A percentile compares a stretch with the other conserved stretches of the same genome.
Conservation (phyloP, 2,888 invertebrate genomes). For the Clanis bilineata region DNA sequence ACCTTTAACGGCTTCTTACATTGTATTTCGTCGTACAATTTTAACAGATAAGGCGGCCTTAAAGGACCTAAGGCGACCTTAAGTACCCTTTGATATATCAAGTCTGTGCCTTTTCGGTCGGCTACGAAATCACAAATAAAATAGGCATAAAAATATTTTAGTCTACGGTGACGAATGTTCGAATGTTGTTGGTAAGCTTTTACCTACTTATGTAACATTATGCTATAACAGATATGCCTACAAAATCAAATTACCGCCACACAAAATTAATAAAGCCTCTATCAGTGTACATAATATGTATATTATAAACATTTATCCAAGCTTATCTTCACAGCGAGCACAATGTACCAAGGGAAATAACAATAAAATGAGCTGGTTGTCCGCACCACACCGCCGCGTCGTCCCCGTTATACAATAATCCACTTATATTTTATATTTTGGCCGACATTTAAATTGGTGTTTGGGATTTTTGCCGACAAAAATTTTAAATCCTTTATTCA, state of each 20-base stretch:
- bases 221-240: neutral
- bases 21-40: too few species aligned
- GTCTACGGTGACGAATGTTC: too few species aligned
- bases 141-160: too few species aligned
- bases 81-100: too few species aligned
- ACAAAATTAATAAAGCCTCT: neutral
- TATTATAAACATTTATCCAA: neutral
- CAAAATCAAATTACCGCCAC: neutral
- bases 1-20: too few species aligned
- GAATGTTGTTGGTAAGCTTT: too few species aligned
- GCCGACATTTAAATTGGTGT: neutral
- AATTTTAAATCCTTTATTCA: neutral
- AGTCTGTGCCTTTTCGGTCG: too few species aligned
- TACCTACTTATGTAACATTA: too few species aligned
- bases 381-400: conserved; percentile 17
- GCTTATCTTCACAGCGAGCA: neutral
- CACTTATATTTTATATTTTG: conserved; percentile 10
- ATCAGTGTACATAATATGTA: neutral
- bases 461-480: neutral
- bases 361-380: conserved; percentile 30
- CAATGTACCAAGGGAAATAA: conserved; percentile 32
- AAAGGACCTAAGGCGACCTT: too few species aligned
- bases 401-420: conserved; percentile 1
- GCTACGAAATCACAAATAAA: too few species aligned
- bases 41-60: too few species aligned